Conservation (phyloP, 2,113 vertebrate species). For the Equus quagga region DNA sequence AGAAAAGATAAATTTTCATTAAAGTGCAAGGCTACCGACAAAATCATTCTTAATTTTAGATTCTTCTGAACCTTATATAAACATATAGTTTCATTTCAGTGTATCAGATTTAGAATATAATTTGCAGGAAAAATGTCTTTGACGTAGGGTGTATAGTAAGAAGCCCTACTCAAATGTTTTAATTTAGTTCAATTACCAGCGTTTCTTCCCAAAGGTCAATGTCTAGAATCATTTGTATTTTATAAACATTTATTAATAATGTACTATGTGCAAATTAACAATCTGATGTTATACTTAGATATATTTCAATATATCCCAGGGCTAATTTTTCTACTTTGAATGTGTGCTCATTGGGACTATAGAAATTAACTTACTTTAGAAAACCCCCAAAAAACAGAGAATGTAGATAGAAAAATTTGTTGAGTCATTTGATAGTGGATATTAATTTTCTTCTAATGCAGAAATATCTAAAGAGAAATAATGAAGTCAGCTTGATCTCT, state of each 20-base stretch:
- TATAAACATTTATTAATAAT: background rate
- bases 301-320: background rate
- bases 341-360: background rate
- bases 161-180: background rate
- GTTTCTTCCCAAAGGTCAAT: background rate
- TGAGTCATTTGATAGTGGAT: background rate
- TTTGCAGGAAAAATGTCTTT: background rate
- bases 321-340: background rate
- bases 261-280: background rate
- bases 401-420: background rate
- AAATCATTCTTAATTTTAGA: background rate
- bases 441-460: background rate
- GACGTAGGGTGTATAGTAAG: background rate
- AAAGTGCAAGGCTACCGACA: background rate
- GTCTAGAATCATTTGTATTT: background rate
- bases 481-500: background rate
- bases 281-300: background rate
- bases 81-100: background rate
- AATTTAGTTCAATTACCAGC: background rate
- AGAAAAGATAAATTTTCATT: background rate
- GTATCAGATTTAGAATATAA: background rate
- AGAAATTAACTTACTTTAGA: background rate
- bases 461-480: background rate
- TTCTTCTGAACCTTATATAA: background rate
- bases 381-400: background rate